These are phyloP conservation scores for Sinocyclocheilus anophthalmus DNA, from an alignment of 2,113 vertebrate species.

Conservation along the genomic window DNA sequence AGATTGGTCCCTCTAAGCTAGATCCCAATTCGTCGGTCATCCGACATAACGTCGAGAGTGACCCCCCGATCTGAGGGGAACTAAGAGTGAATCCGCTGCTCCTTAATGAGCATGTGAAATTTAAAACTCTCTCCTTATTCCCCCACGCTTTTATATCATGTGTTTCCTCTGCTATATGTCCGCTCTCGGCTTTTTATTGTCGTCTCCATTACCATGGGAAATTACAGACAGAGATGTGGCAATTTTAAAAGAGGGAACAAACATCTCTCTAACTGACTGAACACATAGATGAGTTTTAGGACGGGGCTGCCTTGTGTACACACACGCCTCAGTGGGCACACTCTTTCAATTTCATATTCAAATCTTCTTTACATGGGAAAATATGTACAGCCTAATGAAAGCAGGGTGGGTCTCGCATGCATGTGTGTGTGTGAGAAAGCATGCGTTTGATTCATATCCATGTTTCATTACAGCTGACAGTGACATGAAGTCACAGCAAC, in stretches of 20 bases:
- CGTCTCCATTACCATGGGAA: conserved; percentile 59
- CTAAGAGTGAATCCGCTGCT: conserved; percentile 32
- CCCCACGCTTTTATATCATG: not conserved
- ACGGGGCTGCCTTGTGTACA: conserved; percentile 55
- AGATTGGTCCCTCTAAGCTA: no score
- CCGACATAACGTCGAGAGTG: no score
- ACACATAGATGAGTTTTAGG: conserved; percentile 61
- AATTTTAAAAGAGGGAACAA: conserved; percentile 60
- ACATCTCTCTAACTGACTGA: conserved; percentile 59
- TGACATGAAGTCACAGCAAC: conserved; percentile 54
- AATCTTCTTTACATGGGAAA: conserved; percentile 50
- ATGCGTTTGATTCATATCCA: conserved; percentile 54
- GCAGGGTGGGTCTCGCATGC: not conserved
- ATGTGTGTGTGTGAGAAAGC: not conserved
- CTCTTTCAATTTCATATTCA: conserved; percentile 52
- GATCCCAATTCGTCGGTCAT: no score
- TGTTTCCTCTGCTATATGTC: not conserved
- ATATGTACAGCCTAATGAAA: conserved; percentile 56
- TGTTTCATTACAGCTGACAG: conserved; percentile 61
- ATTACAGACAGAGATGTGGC: conserved; percentile 60
- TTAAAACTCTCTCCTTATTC: conserved; percentile 19
- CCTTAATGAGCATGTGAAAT: conserved; percentile 14
- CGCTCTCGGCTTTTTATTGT: conserved; percentile 22
- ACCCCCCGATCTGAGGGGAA: no score
- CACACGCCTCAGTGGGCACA: conserved; percentile 54